Base-by-base conservation (phyloP, 2,797 vertebrate species). In the Rhabdophis nuchalis region DNA sequence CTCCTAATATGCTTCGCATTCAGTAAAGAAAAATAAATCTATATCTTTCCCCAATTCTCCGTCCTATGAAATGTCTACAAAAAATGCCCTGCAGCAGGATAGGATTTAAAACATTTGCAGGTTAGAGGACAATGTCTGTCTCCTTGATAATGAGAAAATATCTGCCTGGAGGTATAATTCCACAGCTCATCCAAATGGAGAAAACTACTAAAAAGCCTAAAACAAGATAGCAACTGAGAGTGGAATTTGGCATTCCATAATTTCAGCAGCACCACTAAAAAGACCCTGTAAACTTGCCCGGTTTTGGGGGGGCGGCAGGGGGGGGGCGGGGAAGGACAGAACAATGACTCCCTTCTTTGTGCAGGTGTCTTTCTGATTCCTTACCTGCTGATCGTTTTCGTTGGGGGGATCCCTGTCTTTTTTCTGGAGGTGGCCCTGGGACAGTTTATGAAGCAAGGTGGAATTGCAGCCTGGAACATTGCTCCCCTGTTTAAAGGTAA, bases 391-490 rank as follows among this genome's bases (percentile, higher is more conserved):
- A 98, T 98, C 64, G 98, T 99, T 93, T 98, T 99, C 94, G 97
- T 99, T 53, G 98, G 98, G 4, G 98, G 98, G 82, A 98, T 99
- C 93, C 98, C 98, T 1, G 98, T 99, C 94, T 99, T 99, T 97
- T 99, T 99, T 97, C 97, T 99, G 96, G 98, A 99, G 97, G 98
- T 99, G 93, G 98, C 98, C 50, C 96, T 99, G 95, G 98, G 98
- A 90, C 98, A 99, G 96, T 99, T 99, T 96, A 99, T 99, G 98
- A 99, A 99, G 96, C 98, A 98, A 95, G 98, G 98, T 92, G 98
- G 98, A 32, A 98, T 99, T 89, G 98, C 98, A 89, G 98, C 98
- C 77, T 99, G 98, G 98, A 99, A 99, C 97, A 99, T 99, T 11
- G 98, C 98, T 64, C 98, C 98, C 36, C 98, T 99, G 95, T 99